Base-by-base conservation (phyloP, 2,113 vertebrate species). In the rat (Rattus norvegicus) region DNA sequence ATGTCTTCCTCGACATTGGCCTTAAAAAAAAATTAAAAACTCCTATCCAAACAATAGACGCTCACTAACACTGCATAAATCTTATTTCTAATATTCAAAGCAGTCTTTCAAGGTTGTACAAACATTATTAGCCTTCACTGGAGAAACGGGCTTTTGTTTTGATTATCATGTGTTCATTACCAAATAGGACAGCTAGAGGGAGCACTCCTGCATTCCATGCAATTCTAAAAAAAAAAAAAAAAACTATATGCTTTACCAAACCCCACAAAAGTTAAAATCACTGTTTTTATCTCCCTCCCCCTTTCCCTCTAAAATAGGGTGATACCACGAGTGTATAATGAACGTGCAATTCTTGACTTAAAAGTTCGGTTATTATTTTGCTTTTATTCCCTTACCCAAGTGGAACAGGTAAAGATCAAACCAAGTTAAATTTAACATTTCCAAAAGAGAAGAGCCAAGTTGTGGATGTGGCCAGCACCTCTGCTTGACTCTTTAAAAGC, bases 111-210 rank as follows among this genome's bases (percentile, higher is more conserved):
- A 92, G 97, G 95, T 97, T 98, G 28, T 39, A 4, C 96, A 98
- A 98, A 98, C 91, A 96, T 54, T 97, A 96, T 54, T 97, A 98
- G 85, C 33, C 39, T 70, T 88, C 67, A 90, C 85, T 98, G 85
- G 95, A 97, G 95, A 47, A 65, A 97, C 96, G 65, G 16, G 30
- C 3, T 69, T 86, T 28, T 39, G 86, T 94, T 80, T 8, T 5
- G 67, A 69, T 87, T 95, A 61, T 63, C 56, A 85, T 75, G 1
- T 69, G n/a, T 87, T 49, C 93, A 95, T 75, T 97, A 69, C 97
- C 98, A 88, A 96, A 95, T 16, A 28, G 83, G 95, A 95, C 96
- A 69, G 97, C 98, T 98, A 98, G 98, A 98, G 97, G 98, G 98
- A 97, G 96, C 98, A 92, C 95, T 98, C 97, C 97, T 70, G 98